Conservation (phyloP, 2,113 vertebrate species). For the Cranoglanis bouderius region DNA sequence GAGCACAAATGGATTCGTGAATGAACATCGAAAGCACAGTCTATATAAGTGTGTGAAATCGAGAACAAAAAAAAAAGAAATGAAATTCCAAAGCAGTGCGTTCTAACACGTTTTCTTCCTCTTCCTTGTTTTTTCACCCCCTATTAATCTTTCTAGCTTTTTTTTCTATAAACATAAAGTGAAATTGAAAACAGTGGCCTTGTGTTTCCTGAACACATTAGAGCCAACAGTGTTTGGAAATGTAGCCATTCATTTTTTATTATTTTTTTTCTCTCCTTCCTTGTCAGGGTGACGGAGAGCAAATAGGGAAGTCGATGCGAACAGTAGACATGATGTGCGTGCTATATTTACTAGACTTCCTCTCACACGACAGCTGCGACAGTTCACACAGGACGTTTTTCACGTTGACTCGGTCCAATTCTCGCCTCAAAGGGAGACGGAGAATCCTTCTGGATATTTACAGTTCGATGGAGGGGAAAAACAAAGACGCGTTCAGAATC, state of each 20-base stretch:
- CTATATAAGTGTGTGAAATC: constrained; percentile 1
- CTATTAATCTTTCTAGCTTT: not conserved
- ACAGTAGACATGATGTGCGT: not conserved
- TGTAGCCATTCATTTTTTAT: constrained; percentile 23
- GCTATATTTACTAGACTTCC: constrained; percentile 45
- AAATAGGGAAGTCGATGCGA: constrained; percentile 24
- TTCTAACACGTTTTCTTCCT: constrained; percentile 11
- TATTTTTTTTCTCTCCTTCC: constrained; percentile 9
- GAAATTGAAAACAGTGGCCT: constrained; percentile 41
- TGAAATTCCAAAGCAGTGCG: not conserved
- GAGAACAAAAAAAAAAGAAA: constrained; percentile 12
- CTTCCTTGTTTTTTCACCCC: no score
- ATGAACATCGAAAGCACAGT: constrained; percentile 44
- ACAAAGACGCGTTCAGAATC: not conserved
- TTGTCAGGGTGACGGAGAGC: constrained; percentile 12
- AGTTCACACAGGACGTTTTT: constrained; percentile 14
- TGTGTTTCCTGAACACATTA: constrained; percentile 42
- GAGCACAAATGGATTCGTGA: constrained; percentile 46
- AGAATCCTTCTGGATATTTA: not conserved
- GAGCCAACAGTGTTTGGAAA: constrained; percentile 26
- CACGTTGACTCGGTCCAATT: constrained; percentile 4
- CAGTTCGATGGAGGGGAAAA: not conserved
- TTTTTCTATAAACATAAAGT: constrained; percentile 12
- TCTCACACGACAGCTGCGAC: constrained; percentile 30
- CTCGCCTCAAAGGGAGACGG: not conserved